Evolutionary conservation across 2,888 invertebrate species (phyloP).

Genomic region (Agriopis marginaria): DNA sequence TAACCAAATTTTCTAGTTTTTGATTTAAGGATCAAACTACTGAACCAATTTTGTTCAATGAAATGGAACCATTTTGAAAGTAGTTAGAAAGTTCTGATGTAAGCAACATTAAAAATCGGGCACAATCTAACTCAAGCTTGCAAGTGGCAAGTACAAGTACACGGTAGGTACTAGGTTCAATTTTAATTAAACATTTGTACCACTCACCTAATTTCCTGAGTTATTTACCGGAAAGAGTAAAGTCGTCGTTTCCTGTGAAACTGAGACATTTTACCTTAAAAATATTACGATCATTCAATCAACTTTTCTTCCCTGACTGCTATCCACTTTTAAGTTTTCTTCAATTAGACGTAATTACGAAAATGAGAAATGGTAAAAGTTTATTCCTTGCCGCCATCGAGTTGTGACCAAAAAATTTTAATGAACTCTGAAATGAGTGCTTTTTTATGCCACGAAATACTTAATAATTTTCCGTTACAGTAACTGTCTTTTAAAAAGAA

Average conservation of each 20-base stretch:
- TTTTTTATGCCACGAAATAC: conserved; percentile 62
- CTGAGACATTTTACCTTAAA: conserved; percentile 7
- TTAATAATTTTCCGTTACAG: conserved; percentile 61
- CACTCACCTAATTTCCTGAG: neutral
- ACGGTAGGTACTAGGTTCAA: too few species aligned
- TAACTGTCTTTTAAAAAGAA: conserved; percentile 48
- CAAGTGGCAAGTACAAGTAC: too few species aligned
- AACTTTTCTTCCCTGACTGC: conserved; percentile 44
- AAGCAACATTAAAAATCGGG: too few species aligned
- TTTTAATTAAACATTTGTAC: too few species aligned
- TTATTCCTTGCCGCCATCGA: conserved; percentile 68
- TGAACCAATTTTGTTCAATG: too few species aligned
- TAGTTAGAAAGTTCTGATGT: too few species aligned
- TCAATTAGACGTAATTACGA: conserved; percentile 75
- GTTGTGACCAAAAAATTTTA: conserved; percentile 70
- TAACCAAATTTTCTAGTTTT: too few species aligned
- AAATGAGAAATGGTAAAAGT: conserved; percentile 82
- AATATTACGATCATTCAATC: conserved; percentile 26
- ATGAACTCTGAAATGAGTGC: conserved; percentile 70
- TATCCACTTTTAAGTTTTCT: conserved; percentile 59
- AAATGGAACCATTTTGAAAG: too few species aligned
- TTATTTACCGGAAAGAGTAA: neutral
- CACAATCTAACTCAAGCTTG: too few species aligned
- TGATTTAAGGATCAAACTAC: too few species aligned
- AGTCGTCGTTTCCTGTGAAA: neutral